phyloP scores from a whole-genome alignment of 2,888 invertebrate genomes.

The Pammene fasciana region DNA sequence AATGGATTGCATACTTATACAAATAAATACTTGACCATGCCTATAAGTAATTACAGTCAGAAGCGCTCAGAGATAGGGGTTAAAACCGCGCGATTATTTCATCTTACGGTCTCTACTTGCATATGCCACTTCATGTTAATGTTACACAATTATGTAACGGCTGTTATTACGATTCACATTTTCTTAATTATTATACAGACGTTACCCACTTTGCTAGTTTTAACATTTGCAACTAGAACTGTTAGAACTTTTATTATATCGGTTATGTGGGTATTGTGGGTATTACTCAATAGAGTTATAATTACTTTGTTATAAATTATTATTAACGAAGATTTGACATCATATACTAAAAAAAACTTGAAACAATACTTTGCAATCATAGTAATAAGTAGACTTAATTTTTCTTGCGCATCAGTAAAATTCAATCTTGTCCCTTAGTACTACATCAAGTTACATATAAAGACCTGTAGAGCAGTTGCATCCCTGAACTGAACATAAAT shows the following conservation, averaged over 20 bases:
- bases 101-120: slow-evolving; percentile 17
- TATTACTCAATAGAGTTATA: background rate
- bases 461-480: background rate
- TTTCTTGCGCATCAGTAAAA: background rate
- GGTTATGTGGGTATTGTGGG: background rate
- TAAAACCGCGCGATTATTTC: slow-evolving; percentile 11
- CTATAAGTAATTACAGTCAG: slow-evolving; percentile 7
- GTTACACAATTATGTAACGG: slow-evolving; percentile 28
- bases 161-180: slow-evolving; percentile 26
- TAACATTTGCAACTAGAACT: background rate
- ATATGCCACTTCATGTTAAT: slow-evolving; percentile 4
- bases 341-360: background rate
- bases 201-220: slow-evolving; percentile 19
- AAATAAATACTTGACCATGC: slow-evolving; percentile 6
- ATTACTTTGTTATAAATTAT: background rate
- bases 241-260: background rate
- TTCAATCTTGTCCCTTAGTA: background rate
- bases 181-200: slow-evolving; percentile 29
- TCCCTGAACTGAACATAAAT: slow-evolving; percentile 6
- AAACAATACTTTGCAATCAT: background rate
- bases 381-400: background rate
- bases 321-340: background rate
- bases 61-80: slow-evolving; percentile 12
- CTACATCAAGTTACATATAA: background rate
- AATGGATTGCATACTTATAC: slow-evolving; percentile 6